phyloP scores from a whole-genome alignment of 1,140 invertebrate genomes.

The Bicyclus anynana region DNA sequence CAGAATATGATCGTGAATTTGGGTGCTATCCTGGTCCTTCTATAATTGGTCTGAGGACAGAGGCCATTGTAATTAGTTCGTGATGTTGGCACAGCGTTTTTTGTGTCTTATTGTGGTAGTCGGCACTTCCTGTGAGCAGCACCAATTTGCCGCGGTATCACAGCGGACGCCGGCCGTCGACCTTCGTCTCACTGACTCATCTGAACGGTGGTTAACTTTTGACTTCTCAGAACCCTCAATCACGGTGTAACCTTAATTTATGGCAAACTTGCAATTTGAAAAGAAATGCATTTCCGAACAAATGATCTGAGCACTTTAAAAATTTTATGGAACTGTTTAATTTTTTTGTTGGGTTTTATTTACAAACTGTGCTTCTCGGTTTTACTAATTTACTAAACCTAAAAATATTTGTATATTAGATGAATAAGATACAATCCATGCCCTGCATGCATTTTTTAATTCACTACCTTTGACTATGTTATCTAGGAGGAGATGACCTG shows the following conservation, averaged over 20 bases:
- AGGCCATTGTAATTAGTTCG: conserved; percentile 25
- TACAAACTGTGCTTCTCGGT: too few relatives aligned
- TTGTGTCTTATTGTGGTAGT: conserved; percentile 33
- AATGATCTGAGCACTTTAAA: not conserved
- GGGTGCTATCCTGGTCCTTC: too few relatives aligned
- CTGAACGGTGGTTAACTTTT: conserved; percentile 45
- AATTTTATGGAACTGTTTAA: not conserved
- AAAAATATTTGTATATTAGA: too few relatives aligned
- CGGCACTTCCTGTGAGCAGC: conserved; percentile 46
- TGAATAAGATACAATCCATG: too few relatives aligned
- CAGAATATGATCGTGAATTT: too few relatives aligned
- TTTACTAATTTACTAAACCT: too few relatives aligned
- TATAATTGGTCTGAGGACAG: not conserved
- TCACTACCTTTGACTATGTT: too few relatives aligned
- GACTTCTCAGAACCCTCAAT: conserved; percentile 46
- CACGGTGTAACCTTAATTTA: conserved; percentile 27
- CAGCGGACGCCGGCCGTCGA: conserved; percentile 50
- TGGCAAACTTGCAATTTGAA: conserved; percentile 7
- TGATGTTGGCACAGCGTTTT: conserved; percentile 34
- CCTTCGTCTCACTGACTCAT: conserved; percentile 59
- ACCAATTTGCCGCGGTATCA: conserved; percentile 56
- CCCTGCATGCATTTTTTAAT: too few relatives aligned
- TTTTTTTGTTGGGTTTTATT: too few relatives aligned
- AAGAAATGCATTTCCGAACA: not conserved
- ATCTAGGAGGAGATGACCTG: too few relatives aligned